These are phyloP conservation scores for Drosophila burlai DNA, from an alignment of 1,140 invertebrate species.

Conservation along the genomic window DNA sequence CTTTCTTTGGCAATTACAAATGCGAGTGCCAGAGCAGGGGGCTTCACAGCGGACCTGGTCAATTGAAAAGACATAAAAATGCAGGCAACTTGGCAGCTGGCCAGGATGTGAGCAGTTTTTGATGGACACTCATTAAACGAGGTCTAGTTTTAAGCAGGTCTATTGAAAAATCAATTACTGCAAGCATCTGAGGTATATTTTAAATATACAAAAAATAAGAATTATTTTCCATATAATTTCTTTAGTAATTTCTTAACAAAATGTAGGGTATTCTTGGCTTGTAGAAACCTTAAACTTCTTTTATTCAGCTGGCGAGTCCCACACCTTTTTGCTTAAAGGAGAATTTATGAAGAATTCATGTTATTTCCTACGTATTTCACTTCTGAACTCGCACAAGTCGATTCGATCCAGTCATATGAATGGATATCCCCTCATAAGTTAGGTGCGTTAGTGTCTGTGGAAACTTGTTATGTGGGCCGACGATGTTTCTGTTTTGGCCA, in stretches of 20 bases:
- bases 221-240: accelerated
- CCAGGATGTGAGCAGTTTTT: constrained; percentile 6
- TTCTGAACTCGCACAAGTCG: constrained; percentile 20
- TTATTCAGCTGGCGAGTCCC: constrained; percentile 8
- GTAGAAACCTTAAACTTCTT: not conserved
- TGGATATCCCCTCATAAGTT: constrained; percentile 4
- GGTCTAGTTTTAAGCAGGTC: not conserved
- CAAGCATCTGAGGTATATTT: no score
- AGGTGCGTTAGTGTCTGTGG: constrained; percentile 14
- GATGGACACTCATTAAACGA: not conserved
- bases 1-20: constrained; percentile 65
- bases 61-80: constrained; percentile 55
- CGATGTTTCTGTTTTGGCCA: constrained; percentile 11
- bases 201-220: not conserved
- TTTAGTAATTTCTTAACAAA: not conserved
- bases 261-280: not conserved
- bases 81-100: constrained; percentile 32
- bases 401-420: constrained; percentile 38
- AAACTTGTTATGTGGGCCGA: constrained; percentile 39
- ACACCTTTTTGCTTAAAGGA: constrained; percentile 15
- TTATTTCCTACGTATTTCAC: constrained; percentile 43
- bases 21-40: constrained; percentile 20
- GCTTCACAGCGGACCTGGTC: constrained; percentile 16
- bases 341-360: constrained; percentile 49
- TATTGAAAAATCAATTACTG: not conserved